phyloP scores from a whole-genome alignment of 2,888 invertebrate genomes.

The Euspilapteryx auroguttella region DNA sequence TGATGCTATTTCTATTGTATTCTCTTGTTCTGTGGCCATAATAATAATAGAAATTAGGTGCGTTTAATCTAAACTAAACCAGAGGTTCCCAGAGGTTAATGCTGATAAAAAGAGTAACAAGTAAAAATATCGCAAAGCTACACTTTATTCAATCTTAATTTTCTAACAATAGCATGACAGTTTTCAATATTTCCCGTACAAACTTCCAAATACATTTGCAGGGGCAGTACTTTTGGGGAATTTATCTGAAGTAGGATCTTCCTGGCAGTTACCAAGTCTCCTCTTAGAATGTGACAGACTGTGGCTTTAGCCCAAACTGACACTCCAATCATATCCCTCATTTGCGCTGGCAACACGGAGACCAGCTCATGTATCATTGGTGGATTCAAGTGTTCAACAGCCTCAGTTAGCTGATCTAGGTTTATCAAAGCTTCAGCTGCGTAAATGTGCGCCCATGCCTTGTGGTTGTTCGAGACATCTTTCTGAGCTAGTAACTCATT shows the following conservation, averaged over 20 bases:
- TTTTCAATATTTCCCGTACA: conserved; percentile 54
- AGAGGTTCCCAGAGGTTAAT: too few relatives aligned
- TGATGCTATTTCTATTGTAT: too few relatives aligned
- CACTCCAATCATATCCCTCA: conserved; percentile 48
- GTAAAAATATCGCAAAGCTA: too few relatives aligned
- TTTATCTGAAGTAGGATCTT: conserved; percentile 51
- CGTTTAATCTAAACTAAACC: too few relatives aligned
- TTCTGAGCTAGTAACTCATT: conserved; percentile 73
- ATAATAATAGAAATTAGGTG: too few relatives aligned
- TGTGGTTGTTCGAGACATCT: conserved; percentile 53
- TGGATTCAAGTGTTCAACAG: conserved; percentile 80
- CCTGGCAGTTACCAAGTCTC: conserved; percentile 44
- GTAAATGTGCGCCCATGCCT: conserved; percentile 85
- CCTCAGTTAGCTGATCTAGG: conserved; percentile 80
- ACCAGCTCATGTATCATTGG: conserved; percentile 65
- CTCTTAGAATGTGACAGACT: conserved; percentile 47
- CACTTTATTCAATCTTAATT: conserved; percentile 21
- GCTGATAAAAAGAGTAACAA: too few relatives aligned
- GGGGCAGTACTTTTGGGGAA: conserved; percentile 41
- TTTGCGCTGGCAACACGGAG: conserved; percentile 37
- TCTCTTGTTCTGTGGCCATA: too few relatives aligned
- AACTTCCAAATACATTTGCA: conserved; percentile 62
- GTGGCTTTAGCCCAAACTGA: conserved; percentile 57
- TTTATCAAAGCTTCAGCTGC: conserved; percentile 86
- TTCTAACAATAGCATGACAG: conserved; percentile 44